Conservation (phyloP, 2,797 vertebrate genomes). For the Coilia nasus region DNA sequence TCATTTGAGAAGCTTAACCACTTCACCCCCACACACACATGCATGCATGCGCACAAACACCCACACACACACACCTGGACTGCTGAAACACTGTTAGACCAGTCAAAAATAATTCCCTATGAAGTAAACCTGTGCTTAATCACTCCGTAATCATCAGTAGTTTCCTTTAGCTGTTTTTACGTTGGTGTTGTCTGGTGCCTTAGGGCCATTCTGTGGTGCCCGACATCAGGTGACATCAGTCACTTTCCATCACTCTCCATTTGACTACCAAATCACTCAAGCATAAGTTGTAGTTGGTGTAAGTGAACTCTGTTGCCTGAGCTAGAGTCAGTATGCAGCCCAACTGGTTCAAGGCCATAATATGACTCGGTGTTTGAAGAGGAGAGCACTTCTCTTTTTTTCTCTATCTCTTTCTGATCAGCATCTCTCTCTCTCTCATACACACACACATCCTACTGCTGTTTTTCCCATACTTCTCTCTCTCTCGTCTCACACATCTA, state of each 20-base stretch:
- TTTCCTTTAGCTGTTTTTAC: too few species aligned
- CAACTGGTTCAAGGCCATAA: not conserved
- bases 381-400: not conserved
- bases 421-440: not conserved
- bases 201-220: not conserved
- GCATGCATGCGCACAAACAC: not conserved
- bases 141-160: too few species aligned
- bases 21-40: not conserved
- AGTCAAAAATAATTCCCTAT: too few species aligned
- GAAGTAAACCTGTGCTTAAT: too few species aligned
- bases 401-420: not conserved
- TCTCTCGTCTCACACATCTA: not conserved
- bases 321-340: not conserved
- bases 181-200: too few species aligned
- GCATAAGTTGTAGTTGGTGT: not conserved
- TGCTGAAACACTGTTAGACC: too few species aligned
- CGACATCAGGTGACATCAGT: not conserved
- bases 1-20: not conserved
- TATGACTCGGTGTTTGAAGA: not conserved
- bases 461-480: not conserved
- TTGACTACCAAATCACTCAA: not conserved
- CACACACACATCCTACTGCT: not conserved
- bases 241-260: too few species aligned
- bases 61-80: too few species aligned
- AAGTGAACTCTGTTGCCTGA: not conserved